These are phyloP conservation scores for Caloenas nicobarica DNA, from an alignment of 2,113 vertebrate genomes.

Conservation along the genomic window DNA sequence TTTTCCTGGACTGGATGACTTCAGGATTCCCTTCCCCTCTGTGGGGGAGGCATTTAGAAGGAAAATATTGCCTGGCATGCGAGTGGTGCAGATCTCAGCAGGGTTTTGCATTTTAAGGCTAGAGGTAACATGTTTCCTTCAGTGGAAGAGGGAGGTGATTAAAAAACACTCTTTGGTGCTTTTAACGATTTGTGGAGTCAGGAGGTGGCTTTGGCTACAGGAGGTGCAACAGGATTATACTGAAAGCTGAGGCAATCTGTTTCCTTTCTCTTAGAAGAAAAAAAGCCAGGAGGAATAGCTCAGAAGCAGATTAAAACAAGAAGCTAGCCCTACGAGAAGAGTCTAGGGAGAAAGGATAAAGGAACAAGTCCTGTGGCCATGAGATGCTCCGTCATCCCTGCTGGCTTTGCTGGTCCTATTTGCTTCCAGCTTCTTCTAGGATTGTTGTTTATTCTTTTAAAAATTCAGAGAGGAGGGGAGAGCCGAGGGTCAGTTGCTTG, in stretches of 20 bases:
- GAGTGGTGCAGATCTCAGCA: background rate
- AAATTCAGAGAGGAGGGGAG: background rate
- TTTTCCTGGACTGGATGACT: background rate
- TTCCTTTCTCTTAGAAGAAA: background rate
- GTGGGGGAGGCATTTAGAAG: background rate
- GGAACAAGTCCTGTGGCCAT: background rate
- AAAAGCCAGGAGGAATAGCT: background rate
- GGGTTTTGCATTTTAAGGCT: background rate
- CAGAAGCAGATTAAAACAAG: slow-evolving; percentile 9
- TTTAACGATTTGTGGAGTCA: background rate
- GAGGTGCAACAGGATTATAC: background rate
- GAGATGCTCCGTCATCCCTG: background rate
- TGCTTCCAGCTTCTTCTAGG: background rate
- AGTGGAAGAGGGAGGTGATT: background rate
- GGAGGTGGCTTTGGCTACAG: background rate
- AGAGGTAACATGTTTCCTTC: background rate
- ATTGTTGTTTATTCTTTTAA: background rate
- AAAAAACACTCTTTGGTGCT: background rate
- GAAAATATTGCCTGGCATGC: background rate
- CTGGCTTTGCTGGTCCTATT: background rate
- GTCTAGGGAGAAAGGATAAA: background rate
- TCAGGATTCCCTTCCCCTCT: background rate
- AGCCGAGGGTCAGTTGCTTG: background rate
- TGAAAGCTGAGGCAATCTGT: background rate
- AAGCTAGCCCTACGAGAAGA: background rate